A percentile compares a stretch with the other conserved stretches of the same genome.
phyloP scores from a whole-genome alignment of 2,797 vertebrate species.

The Trematomus bernacchii region DNA sequence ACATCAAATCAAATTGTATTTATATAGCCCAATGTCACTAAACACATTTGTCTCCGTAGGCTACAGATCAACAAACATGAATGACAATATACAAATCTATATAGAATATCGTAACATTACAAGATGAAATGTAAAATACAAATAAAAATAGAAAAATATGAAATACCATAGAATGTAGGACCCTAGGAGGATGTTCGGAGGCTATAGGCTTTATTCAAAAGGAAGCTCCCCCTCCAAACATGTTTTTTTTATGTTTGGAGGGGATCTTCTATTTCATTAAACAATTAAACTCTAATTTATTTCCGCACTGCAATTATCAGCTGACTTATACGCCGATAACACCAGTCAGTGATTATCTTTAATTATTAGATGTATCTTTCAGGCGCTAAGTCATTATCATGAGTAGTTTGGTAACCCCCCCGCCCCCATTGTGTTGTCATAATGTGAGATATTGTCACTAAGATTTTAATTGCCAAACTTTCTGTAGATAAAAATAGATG shows the following conservation, averaged over 20 bases:
- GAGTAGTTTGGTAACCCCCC: neutral
- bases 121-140: too few species aligned
- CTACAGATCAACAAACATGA: too few species aligned
- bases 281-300: neutral
- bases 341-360: neutral
- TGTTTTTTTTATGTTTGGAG: neutral
- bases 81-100: too few species aligned
- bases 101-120: too few species aligned
- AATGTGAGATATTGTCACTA: neutral
- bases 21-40: too few species aligned
- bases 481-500: neutral
- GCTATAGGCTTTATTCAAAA: too few species aligned
- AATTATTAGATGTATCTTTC: neutral
- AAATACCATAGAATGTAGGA: too few species aligned
- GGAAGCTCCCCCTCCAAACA: too few species aligned
- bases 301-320: neutral
- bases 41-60: too few species aligned
- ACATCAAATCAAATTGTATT: too few species aligned
- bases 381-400: neutral
- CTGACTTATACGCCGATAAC: neutral
- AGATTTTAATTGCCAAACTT: neutral
- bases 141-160: too few species aligned
- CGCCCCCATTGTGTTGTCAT: neutral
- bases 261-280: neutral
- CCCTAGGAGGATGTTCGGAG: too few species aligned